These are phyloP conservation scores for Caenorhabditis sp. DNA, from an alignment of 2,888 invertebrate genomes.

Conservation along the genomic window DNA sequence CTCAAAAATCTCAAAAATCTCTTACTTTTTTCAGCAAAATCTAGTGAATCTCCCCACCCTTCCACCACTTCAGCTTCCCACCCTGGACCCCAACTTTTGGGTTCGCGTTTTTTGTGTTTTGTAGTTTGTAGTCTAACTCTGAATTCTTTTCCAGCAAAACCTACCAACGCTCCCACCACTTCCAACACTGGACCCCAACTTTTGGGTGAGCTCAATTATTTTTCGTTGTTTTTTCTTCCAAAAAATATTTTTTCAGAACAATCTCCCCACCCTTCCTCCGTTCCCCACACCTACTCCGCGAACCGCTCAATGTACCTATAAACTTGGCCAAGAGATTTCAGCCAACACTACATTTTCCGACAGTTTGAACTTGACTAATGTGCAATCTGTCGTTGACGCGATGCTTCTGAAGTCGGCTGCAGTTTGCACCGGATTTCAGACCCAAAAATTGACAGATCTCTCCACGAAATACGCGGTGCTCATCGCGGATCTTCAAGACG, in stretches of 20 bases:
- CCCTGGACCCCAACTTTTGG: conserved; percentile 55
- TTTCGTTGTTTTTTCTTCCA: no score
- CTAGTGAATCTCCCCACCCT: conserved; percentile 23
- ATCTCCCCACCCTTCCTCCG: conserved; percentile 60
- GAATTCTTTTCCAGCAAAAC: not conserved
- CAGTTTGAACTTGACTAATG: conserved; percentile 51
- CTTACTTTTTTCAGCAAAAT: conserved; percentile 26
- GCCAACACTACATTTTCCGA: conserved; percentile 32
- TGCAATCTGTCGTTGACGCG: conserved; percentile 16
- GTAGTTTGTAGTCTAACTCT: no score
- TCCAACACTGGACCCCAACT: conserved; percentile 14
- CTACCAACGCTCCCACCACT: conserved; percentile 12
- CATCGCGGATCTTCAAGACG: conserved; percentile 24
- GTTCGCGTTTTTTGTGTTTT: not conserved
- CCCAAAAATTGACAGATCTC: conserved; percentile 38
- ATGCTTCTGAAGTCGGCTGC: conserved; percentile 6
- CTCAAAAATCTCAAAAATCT: not conserved
- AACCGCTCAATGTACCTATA: conserved; percentile 48
- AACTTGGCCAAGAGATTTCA: conserved; percentile 36
- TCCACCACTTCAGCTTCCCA: conserved; percentile 47
- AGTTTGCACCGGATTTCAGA: conserved; percentile 39
- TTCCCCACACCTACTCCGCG: conserved; percentile 42
- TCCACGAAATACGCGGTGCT: conserved; percentile 33
- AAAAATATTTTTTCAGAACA: conserved; percentile 45
- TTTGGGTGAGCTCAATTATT: not conserved